Evolutionary conservation across 1,140 invertebrate species (phyloP).

Genomic region (Lineus longissimus): DNA sequence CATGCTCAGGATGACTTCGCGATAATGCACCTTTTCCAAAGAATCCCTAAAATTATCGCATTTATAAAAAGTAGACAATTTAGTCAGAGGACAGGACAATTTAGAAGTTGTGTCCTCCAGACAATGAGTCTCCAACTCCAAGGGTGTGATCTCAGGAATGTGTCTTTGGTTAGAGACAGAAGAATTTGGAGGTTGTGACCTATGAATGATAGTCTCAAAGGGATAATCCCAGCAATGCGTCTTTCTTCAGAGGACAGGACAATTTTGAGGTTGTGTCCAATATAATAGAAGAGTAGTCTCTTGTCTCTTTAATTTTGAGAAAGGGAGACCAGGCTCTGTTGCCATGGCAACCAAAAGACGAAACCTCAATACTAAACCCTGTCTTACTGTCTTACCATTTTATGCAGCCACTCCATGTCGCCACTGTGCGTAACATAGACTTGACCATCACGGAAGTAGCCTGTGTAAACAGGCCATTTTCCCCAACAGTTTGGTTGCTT

Average conservation of each 20-base stretch:
- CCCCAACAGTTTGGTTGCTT: too few relatives aligned
- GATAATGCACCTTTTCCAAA: slow-evolving; percentile 41
- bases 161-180: too few relatives aligned
- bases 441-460: slow-evolving; percentile 29
- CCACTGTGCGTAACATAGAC: slow-evolving; percentile 23
- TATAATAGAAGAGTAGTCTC: too few relatives aligned
- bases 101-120: too few relatives aligned
- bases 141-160: too few relatives aligned
- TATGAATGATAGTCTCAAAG: too few relatives aligned
- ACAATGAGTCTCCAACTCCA: too few relatives aligned
- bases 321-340: background rate
- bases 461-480: background rate
- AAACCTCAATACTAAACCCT: background rate
- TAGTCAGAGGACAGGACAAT: too few relatives aligned
- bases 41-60: slow-evolving; percentile 30
- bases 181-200: too few relatives aligned
- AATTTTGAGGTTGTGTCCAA: too few relatives aligned
- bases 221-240: too few relatives aligned
- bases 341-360: background rate
- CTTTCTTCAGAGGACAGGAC: too few relatives aligned
- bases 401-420: slow-evolving; percentile 38
- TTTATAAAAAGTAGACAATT: background rate
- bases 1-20: slow-evolving; percentile 27
- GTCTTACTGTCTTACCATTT: slow-evolving; percentile 25
- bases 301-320: background rate